Conservation (phyloP, 92 coral and sea anemone species). For the Epizoanthus ramosus region DNA sequence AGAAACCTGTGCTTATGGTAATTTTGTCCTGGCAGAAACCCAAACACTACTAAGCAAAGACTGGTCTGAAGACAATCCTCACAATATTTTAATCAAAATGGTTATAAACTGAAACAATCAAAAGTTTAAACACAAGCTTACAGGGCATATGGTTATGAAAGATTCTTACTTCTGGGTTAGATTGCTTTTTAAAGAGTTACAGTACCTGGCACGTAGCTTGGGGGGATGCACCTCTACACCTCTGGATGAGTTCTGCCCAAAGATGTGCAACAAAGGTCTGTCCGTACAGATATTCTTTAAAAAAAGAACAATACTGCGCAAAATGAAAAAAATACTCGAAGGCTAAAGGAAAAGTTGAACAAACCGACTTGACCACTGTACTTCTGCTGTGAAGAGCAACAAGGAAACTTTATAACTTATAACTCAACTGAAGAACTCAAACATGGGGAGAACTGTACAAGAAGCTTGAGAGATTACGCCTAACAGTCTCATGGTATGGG, state of each 20-base stretch:
- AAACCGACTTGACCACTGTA: slow-evolving; percentile 19
- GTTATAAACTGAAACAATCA: slow-evolving; percentile 14
- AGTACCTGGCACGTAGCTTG: no score
- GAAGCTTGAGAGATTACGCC: slow-evolving; percentile 23
- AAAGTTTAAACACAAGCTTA: slow-evolving; percentile 6
- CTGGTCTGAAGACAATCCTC: slow-evolving; percentile 8
- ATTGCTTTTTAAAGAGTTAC: no score
- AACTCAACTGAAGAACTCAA: slow-evolving; percentile 16
- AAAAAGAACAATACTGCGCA: no score
- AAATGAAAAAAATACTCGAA: not conserved
- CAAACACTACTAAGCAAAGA: slow-evolving; percentile 14
- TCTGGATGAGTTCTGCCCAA: slow-evolving; percentile 15
- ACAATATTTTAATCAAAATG: not conserved
- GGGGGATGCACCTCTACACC: not conserved
- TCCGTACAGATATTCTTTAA: slow-evolving; percentile 8
- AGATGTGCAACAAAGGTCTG: slow-evolving; percentile 14
- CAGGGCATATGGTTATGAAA: slow-evolving; percentile 1
- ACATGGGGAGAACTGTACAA: slow-evolving; percentile 13
- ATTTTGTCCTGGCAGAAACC: not conserved
- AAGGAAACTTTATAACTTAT: slow-evolving; percentile 2
- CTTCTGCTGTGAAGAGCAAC: slow-evolving; percentile 9
- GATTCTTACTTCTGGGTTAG: not conserved
- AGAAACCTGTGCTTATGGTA: not conserved
- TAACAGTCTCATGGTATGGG: slow-evolving; percentile 16
- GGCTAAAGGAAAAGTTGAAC: slow-evolving; percentile 16